Evolutionary conservation across 2,113 vertebrate species (phyloP).

Genomic region (Brachyhypopomus gauderio): DNA sequence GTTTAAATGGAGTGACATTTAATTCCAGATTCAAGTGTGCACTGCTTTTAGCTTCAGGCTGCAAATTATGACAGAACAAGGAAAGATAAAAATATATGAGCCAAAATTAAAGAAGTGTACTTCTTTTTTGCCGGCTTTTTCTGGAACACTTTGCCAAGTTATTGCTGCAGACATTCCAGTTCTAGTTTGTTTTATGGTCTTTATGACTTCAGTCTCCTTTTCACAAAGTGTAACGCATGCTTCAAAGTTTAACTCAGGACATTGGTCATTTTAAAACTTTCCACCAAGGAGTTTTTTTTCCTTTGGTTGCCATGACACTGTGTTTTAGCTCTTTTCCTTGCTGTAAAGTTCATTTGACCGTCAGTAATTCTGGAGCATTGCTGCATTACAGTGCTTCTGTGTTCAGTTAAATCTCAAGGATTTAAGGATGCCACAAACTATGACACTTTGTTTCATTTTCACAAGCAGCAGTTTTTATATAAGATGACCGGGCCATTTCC

Average conservation of each 20-base stretch:
- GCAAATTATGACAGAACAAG: background rate
- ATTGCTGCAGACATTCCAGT: slow-evolving; percentile 9
- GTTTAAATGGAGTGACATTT: too few relatives aligned
- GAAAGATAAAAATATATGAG: background rate
- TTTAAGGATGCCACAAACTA: too few relatives aligned
- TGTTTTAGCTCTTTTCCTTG: slow-evolving; percentile 1
- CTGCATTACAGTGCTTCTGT: background rate
- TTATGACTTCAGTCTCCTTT: slow-evolving; percentile 30
- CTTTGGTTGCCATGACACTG: slow-evolving; percentile 7
- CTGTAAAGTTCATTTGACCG: background rate
- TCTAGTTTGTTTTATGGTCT: slow-evolving; percentile 36
- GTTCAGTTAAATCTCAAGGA: background rate
- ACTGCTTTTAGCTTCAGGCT: background rate
- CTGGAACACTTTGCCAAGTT: slow-evolving; percentile 16
- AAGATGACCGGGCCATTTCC: too few relatives aligned
- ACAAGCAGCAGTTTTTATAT: too few relatives aligned
- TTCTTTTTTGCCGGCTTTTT: slow-evolving; percentile 3
- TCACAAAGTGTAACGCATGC: slow-evolving; percentile 7
- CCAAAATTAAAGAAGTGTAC: slow-evolving; percentile 7
- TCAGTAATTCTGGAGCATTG: background rate
- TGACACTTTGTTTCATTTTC: too few relatives aligned
- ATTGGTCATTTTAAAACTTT: slow-evolving; percentile 30
- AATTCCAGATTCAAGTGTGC: too few relatives aligned
- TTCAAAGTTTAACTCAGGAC: slow-evolving; percentile 18
- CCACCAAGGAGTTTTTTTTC: background rate